phyloP scores from a whole-genome alignment of 2,888 invertebrate species.

The Achlya flavicornis region DNA sequence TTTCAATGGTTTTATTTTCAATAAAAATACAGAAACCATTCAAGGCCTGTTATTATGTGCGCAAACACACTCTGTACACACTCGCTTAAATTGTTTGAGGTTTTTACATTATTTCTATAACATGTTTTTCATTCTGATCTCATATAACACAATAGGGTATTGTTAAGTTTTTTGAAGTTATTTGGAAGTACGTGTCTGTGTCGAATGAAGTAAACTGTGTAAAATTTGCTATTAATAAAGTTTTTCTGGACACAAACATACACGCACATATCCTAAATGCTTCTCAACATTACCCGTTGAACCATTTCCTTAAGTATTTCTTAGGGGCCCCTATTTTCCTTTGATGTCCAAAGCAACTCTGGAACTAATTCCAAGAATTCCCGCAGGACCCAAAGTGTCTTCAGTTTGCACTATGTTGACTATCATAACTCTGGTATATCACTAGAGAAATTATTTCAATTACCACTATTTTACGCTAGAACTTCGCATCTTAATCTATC shows the following conservation, averaged over 20 bases:
- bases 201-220: not conserved
- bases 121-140: not conserved
- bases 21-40: not conserved
- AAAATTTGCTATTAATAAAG: too few relatives aligned
- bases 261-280: not conserved
- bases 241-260: too few relatives aligned
- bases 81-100: not conserved
- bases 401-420: not conserved
- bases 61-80: not conserved
- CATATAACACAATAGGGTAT: not conserved
- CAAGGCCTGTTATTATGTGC: not conserved
- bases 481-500: too few relatives aligned
- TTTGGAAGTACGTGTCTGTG: not conserved
- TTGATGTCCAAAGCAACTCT: not conserved
- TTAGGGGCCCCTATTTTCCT: not conserved
- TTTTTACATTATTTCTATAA: not conserved
- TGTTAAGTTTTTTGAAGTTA: not conserved
- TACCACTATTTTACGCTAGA: too few relatives aligned
- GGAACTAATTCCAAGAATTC: not conserved
- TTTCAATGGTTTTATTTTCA: too few relatives aligned
- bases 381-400: too few relatives aligned
- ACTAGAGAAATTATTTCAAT: too few relatives aligned
- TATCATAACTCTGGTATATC: not conserved
- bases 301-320: not conserved
- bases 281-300: not conserved